These are phyloP conservation scores for Synchiropus splendidus DNA, from an alignment of 2,113 vertebrate species.

Conservation along the genomic window DNA sequence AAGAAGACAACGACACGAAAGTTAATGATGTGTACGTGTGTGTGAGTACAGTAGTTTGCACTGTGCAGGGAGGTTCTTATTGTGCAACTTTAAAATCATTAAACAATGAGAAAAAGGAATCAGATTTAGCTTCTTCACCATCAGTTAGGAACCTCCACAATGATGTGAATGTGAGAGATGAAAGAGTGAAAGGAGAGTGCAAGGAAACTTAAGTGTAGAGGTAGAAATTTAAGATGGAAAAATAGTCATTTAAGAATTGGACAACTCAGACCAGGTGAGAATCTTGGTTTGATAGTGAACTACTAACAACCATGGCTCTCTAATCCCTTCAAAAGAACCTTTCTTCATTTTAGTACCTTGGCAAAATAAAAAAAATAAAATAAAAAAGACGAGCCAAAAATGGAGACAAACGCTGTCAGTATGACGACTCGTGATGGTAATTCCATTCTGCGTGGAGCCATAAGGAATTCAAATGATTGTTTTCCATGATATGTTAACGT, in stretches of 20 bases:
- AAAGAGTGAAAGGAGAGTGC: constrained; percentile 14
- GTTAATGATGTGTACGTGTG: constrained; percentile 36
- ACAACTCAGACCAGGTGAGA: constrained; percentile 11
- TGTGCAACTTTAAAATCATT: constrained; percentile 43
- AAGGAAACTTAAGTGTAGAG: constrained; percentile 34
- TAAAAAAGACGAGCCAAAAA: neutral
- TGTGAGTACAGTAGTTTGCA: constrained; percentile 68
- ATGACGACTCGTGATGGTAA: too few relatives aligned
- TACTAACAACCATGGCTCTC: too few relatives aligned
- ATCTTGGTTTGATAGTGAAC: neutral
- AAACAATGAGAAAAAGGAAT: constrained; percentile 21
- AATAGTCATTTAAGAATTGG: neutral
- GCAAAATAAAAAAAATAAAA: neutral
- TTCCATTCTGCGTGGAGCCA: too few relatives aligned
- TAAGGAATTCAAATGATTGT: too few relatives aligned
- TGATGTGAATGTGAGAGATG: constrained; percentile 14
- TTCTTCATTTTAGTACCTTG: too few relatives aligned
- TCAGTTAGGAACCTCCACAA: constrained; percentile 9
- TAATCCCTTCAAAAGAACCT: too few relatives aligned
- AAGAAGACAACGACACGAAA: constrained; percentile 43
- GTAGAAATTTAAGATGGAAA: constrained; percentile 40
- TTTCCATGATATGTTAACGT: too few relatives aligned
- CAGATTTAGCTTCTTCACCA: constrained; percentile 12
- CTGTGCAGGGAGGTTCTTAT: constrained; percentile 39
- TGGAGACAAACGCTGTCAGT: neutral